Evolutionary conservation across 2,113 vertebrate species (phyloP).

Genomic region (Nipponia nippon): DNA sequence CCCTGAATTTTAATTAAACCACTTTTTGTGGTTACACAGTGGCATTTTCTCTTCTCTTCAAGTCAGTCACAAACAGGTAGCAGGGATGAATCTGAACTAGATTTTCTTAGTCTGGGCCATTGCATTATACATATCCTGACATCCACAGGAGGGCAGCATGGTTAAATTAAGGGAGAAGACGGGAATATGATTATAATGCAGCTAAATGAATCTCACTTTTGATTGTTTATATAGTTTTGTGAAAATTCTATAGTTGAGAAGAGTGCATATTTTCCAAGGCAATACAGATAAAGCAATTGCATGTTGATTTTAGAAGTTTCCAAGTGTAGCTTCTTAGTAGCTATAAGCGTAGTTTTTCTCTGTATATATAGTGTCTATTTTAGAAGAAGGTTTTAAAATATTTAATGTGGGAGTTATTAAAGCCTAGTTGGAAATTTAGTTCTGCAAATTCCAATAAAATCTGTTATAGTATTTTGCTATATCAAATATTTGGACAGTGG

Average conservation of each 20-base stretch:
- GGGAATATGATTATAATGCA: not conserved
- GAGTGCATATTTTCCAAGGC: not conserved
- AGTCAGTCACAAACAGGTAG: not conserved
- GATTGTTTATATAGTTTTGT: not conserved
- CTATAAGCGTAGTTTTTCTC: not conserved
- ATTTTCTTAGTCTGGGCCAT: not conserved
- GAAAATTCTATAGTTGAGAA: not conserved
- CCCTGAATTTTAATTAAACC: not conserved
- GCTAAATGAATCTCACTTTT: not conserved
- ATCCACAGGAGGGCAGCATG: constrained; percentile 77
- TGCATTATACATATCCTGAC: not conserved
- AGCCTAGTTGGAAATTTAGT: not conserved
- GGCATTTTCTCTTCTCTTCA: not conserved
- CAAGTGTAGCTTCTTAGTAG: not conserved
- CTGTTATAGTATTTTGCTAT: not conserved
- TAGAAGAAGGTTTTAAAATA: not conserved
- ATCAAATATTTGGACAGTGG: not conserved
- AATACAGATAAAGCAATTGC: not conserved
- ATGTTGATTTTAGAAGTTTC: not conserved
- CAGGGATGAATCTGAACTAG: not conserved
- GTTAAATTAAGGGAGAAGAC: constrained; percentile 55
- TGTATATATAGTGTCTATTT: not conserved
- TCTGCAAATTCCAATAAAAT: not conserved
- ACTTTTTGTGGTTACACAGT: not conserved
- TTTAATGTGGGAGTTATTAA: not conserved